Conservation (phyloP, 2,113 vertebrate genomes). For the Ictalurus punctatus region DNA sequence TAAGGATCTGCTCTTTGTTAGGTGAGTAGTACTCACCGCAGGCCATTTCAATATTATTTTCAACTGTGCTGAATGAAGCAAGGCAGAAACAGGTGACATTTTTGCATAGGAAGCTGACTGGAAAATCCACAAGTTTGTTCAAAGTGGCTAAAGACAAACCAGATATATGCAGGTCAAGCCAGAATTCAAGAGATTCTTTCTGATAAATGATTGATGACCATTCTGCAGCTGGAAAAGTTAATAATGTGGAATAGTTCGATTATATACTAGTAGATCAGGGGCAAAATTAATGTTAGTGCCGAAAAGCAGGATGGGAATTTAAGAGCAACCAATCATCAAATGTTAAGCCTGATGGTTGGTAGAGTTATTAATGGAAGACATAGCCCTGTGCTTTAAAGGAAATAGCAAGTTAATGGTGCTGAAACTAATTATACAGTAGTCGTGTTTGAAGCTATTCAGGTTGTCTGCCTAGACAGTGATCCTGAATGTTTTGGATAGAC, state of each 20-base stretch:
- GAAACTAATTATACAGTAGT: background rate
- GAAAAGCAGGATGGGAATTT: background rate
- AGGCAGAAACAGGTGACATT: background rate
- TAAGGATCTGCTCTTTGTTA: background rate
- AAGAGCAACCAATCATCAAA: background rate
- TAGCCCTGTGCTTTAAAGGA: background rate
- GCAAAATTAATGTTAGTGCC: background rate
- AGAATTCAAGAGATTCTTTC: background rate
- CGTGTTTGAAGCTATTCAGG: background rate
- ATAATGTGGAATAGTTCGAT: background rate
- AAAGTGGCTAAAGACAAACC: background rate
- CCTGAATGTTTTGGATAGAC: background rate
- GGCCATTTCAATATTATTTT: background rate
- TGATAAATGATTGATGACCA: background rate
- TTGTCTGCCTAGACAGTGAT: background rate
- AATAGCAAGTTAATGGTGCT: background rate
- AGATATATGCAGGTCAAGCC: background rate
- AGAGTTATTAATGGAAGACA: background rate
- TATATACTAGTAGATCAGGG: background rate
- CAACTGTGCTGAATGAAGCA: background rate
- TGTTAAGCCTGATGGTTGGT: background rate
- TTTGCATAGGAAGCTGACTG: background rate
- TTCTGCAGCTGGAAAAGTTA: background rate
- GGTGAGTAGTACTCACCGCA: background rate
- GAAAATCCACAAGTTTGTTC: background rate